phyloP scores from a whole-genome alignment of 1,140 invertebrate genomes.

The Orchestia grillus region DNA sequence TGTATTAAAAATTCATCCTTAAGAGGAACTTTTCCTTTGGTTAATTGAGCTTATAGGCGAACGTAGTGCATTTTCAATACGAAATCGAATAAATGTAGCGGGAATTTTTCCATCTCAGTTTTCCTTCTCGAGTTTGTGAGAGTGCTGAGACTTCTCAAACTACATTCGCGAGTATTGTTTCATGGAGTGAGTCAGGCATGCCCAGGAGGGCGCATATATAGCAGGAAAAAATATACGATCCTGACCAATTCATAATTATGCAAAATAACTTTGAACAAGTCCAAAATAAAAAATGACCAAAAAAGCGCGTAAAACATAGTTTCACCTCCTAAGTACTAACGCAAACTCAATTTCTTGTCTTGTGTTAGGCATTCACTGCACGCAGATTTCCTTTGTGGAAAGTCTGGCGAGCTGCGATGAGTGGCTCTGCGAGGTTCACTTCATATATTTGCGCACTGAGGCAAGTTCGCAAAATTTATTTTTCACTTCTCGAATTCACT shows the following conservation, averaged over 20 bases:
- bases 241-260: not conserved
- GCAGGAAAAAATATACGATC: no score
- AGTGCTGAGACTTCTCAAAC: no score
- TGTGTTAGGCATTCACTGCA: not conserved
- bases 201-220: no score
- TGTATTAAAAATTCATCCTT: not conserved
- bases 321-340: not conserved
- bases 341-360: not conserved
- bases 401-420: not conserved
- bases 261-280: not conserved
- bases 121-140: no score
- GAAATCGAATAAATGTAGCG: not conserved
- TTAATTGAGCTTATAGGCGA: not conserved
- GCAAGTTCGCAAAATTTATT: no score
- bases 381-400: not conserved
- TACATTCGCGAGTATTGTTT: no score
- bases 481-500: no score
- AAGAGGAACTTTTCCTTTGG: not conserved
- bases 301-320: not conserved
- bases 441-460: not conserved
- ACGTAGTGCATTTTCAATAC: not conserved
- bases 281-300: not conserved
- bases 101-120: not conserved
- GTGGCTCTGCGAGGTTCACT: not conserved
- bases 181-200: no score